Base-by-base conservation (phyloP, 35 echinoderm and acorn worm genomes). In the Apostichopus japonicus region DNA sequence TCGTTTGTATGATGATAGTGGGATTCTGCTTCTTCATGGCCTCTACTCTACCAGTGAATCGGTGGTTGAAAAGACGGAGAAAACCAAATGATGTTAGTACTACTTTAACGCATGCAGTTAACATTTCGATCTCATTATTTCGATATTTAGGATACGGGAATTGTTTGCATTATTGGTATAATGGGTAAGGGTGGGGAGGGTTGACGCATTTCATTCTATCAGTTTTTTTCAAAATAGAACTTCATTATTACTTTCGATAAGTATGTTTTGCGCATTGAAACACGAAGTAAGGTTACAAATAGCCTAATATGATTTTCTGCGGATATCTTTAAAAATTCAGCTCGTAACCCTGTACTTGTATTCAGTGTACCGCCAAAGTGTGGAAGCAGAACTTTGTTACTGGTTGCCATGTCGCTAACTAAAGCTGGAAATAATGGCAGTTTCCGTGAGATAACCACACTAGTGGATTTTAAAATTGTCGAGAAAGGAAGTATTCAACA, bases 1-100 rank as follows among this genome's bases (percentile, higher is more conserved):
- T 95, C 5, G 58, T 95, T 10, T 92, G 91, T 6, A 79, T 93
- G 84, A 90, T 95, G 55, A 17, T 95, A 1, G 79, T 83, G 10
- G 92, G 92, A 14, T 56, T 93, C 51, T n/a, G 92, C 8, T 79
- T 95, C 5, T 91, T 95, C 56, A 89, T 95, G 55, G 92, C 90
- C 0, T 90, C 87, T 9, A 93, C 94, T 11, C 25, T 95, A 75
- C 92, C 87, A 8, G 10, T 88, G 13, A 27, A 93, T 17, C 79
- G 75, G 17, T 95, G 87, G 94, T 62, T 80, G 23, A 95, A 93
- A 75, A 79, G 84, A 82, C 84, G 92, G n/a, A 86, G 79, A 62
- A 92, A 75, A 55, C 58, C 54, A 62, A 75, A 75, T 5, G 80
- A 84, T 77, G 78, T 81, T 67, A 44, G 33, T 44, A 44, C 33